phyloP scores from a whole-genome alignment of 2,797 vertebrate species.

The Bradypodion pumilum region DNA sequence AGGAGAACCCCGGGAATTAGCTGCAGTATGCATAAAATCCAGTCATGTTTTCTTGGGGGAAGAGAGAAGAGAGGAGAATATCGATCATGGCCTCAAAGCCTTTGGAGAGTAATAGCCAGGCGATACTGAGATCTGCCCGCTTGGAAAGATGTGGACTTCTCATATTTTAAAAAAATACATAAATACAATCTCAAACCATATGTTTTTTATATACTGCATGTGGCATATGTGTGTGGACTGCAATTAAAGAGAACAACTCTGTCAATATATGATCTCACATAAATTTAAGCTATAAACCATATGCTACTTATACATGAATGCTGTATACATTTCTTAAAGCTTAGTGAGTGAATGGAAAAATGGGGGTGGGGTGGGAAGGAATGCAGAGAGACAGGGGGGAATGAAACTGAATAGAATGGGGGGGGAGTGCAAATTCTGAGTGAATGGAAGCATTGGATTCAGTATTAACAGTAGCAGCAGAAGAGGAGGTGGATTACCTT shows the following conservation, averaged over 20 bases:
- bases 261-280: slow-evolving; percentile 46
- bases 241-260: slow-evolving; percentile 44
- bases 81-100: slow-evolving; percentile 24
- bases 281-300: slow-evolving; percentile 44
- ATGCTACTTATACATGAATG: slow-evolving; percentile 35
- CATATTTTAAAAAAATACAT: not conserved
- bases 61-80: slow-evolving; percentile 5
- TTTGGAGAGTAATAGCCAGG: slow-evolving; percentile 16
- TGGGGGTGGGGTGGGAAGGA: not conserved
- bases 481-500: not conserved
- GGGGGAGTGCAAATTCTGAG: not conserved
- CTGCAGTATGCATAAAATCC: slow-evolving; percentile 4
- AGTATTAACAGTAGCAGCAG: not conserved
- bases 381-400: slow-evolving; percentile 5
- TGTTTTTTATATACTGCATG: slow-evolving; percentile 38
- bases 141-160: slow-evolving; percentile 39
- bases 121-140: slow-evolving; percentile 18
- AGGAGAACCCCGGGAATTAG: slow-evolving; percentile 20
- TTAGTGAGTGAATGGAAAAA: slow-evolving; percentile 26
- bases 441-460: slow-evolving; percentile 1
- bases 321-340: slow-evolving; percentile 26
- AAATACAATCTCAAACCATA: slow-evolving; percentile 22
- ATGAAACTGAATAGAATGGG: not conserved
- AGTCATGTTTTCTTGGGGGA: not conserved
- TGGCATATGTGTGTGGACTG: slow-evolving; percentile 21